Base-by-base conservation (phyloP, 2,888 invertebrate species). In the Torymus texanus region DNA sequence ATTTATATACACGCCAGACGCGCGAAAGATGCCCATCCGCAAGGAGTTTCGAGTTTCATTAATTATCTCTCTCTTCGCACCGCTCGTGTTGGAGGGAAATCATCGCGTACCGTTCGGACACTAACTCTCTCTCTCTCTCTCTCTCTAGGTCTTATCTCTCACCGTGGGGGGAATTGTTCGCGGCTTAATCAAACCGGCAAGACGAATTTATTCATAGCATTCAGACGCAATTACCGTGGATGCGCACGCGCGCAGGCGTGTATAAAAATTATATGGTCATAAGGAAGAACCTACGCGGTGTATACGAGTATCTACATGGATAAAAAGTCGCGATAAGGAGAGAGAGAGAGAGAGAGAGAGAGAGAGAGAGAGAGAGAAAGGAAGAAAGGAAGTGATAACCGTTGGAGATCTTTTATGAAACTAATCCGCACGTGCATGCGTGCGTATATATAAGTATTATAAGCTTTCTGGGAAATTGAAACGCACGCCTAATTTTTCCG, bases 141-240 rank as follows among this genome's bases (percentile, higher is more conserved):
- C 24, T 29, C 29, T 41, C 41, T 41, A 41, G 41, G 41, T 41
- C 41, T 50, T 65, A 29, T 56, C 55, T 41, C 21, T 21, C 21
- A 21, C 21, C 41, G 8, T 8, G 29, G 1, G 8, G n/a, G 11
- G 51, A 66, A 78, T 78, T 66, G 55, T 72, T 65, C 14, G 61
- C 56, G 41, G 24, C 56, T 73, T 67, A 78, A 78, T 78, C 68
- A 78, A 73, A 78, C 29, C 41, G 56, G 50, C 67, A 67, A 67
- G 53, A 58, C 21, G 67, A 66, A 78, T 78, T 71, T 77, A 71
- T 77, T 71, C 77, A 77, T 63, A 59, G 13, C 65, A 65, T 71
- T 71, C 65, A 66, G 51, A 21, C 50, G 58, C 58, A 71, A 71
- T 70, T 70, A 76, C 65, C 70, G 41, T 24, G 24, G 65, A 71